Base-by-base conservation (phyloP, 1,140 invertebrate species). In the Chymomyza costata region DNA sequence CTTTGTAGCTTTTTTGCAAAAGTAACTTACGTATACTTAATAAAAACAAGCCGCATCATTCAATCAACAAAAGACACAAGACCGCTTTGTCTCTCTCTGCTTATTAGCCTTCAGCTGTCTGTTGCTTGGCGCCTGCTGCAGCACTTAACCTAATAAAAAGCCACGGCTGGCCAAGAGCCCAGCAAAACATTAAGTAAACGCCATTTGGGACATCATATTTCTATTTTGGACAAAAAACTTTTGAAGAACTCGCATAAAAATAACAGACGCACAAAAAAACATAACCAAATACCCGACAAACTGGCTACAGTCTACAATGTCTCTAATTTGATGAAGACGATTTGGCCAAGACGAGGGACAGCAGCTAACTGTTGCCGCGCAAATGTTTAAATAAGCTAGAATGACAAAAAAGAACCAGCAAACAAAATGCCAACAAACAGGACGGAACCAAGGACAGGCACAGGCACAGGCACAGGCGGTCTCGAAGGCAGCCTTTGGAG, bases 171-270 rank as follows among this genome's bases (percentile, higher is more conserved):
- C 32, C 39, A 54, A 46, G 32, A 30, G 51, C 41, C 71, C 46
- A 57, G 69, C 65, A 63, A 55, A 78, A 63, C 71, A 71, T 76
- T 76, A 76, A 78, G 71, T 80, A 78, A 80, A 80, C 71, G 71
- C 53, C 73, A 34, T 10, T 34, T 34, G 2, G 3, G 15, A 5
- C 10, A 38, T 15, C 8, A 25, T 25, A 25, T 25, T 25, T 25
- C 8, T 25, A 25, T 25, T 25, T 25, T 67, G 58, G 43, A 38
- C 16, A 46, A 38, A 80, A 80, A n/a, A 81, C 40, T 80, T 78
- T 80, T 80, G 74, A 80, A 73, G 63, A 80, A 80, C 73, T 80
- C 74, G 67, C 74, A 80, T 80, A 80, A 81, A 80, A 81, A 62
- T 80, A 65, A 81, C 74, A 65, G 60, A 65, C 67, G 30, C 21